phyloP scores from a whole-genome alignment of 2,797 vertebrate genomes.

The Fistularia tabacaria region DNA sequence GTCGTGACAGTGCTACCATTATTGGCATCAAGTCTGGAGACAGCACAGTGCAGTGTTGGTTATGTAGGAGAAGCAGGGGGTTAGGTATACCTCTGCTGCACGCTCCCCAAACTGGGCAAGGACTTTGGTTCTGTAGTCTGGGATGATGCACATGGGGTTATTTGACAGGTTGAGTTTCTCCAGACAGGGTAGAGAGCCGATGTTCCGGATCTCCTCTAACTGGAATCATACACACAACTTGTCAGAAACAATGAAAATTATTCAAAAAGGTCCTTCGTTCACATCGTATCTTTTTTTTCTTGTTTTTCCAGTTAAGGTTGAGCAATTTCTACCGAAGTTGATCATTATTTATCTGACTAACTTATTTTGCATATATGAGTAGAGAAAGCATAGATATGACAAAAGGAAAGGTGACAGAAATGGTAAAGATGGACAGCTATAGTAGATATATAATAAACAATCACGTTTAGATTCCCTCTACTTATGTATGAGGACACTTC shows the following conservation, averaged over 20 bases:
- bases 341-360: too few relatives aligned
- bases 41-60: not conserved
- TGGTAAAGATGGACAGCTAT: too few relatives aligned
- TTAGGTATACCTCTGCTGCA: slow-evolving; percentile 83
- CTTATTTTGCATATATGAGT: too few relatives aligned
- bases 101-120: slow-evolving; percentile 94
- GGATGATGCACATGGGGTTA: slow-evolving; percentile 93
- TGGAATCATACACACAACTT: slow-evolving; percentile 53
- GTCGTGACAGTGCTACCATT: not conserved
- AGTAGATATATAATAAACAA: too few relatives aligned
- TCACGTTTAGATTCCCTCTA: too few relatives aligned
- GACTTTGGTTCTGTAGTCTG: slow-evolving; percentile 96
- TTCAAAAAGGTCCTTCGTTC: too few relatives aligned
- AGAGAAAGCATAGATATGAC: too few relatives aligned
- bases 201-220: slow-evolving; percentile 89
- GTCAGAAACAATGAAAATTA: not conserved
- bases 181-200: slow-evolving; percentile 87
- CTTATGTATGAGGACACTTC: too few relatives aligned
- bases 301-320: too few relatives aligned
- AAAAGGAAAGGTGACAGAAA: too few relatives aligned
- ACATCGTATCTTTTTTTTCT: too few relatives aligned
- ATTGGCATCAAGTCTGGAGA: not conserved
- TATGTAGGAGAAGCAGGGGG: not conserved
- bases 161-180: slow-evolving; percentile 83
- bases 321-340: too few relatives aligned